phyloP scores from a whole-genome alignment of 2,888 invertebrate genomes.

The Nomada fucata region DNA sequence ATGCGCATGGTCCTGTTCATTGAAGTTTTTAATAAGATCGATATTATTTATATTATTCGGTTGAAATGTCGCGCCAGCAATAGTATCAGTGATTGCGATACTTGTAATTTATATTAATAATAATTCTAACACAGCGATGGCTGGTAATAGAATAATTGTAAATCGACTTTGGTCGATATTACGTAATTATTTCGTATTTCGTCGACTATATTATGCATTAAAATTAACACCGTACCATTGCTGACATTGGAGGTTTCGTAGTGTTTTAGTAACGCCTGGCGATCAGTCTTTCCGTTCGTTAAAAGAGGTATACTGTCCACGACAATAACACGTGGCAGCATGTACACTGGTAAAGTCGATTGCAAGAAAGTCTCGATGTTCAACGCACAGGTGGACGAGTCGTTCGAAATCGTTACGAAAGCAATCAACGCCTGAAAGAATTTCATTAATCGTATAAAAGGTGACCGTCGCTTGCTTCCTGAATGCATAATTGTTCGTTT shows the following conservation, averaged over 20 bases:
- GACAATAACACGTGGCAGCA: constrained; percentile 91
- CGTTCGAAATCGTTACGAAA: constrained; percentile 86
- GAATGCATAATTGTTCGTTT: too few species aligned
- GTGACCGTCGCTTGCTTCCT: not conserved
- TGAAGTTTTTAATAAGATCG: too few species aligned
- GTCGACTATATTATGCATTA: not conserved
- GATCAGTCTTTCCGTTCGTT: constrained; percentile 94
- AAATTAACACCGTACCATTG: constrained; percentile 54
- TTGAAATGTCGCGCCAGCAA: too few species aligned
- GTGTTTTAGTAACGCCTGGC: constrained; percentile 90
- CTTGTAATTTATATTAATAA: too few species aligned
- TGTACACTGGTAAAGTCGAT: constrained; percentile 89
- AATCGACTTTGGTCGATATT: too few species aligned
- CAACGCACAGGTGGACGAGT: constrained; percentile 84
- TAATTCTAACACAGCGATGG: too few species aligned
- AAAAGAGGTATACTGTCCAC: constrained; percentile 91
- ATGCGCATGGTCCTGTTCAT: too few species aligned
- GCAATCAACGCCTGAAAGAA: constrained; percentile 89
- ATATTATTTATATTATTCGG: too few species aligned
- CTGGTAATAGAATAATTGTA: too few species aligned
- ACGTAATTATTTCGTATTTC: too few species aligned
- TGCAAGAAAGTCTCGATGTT: constrained; percentile 89
- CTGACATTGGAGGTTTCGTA: constrained; percentile 87
- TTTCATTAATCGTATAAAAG: not conserved
- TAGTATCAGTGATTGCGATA: too few species aligned